A percentile compares a stretch with the other conserved stretches of the same genome.
Conservation (phyloP, 1,140 invertebrate genomes). For the Cyrtorhinus lividipennis region DNA sequence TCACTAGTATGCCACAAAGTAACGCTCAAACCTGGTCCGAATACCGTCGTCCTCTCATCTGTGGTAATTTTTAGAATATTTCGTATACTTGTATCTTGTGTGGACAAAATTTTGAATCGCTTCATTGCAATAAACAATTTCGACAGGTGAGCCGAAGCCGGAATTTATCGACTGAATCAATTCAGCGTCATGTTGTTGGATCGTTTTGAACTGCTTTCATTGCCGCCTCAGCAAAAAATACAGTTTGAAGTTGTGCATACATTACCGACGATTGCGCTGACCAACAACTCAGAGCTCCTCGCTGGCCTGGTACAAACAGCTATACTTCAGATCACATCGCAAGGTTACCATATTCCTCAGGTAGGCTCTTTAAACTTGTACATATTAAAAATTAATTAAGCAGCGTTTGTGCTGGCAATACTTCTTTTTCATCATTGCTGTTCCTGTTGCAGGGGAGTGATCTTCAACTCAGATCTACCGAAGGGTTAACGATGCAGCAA, state of each 20-base stretch:
- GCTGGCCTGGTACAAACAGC: conserved; percentile 36
- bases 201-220: conserved; percentile 46
- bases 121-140: no score
- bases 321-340: conserved; percentile 32
- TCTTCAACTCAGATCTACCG: conserved; percentile 35
- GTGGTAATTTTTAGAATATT: conserved; percentile 28
- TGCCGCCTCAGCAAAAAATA: conserved; percentile 30
- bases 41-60: conserved; percentile 46
- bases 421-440: no score
- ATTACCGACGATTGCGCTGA: conserved; percentile 30
- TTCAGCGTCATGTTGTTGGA: conserved; percentile 29
- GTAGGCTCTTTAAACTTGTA: no score
- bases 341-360: conserved; percentile 31
- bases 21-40: conserved; percentile 50
- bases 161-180: conserved; percentile 32
- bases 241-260: conserved; percentile 31
- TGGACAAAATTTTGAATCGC: background rate
- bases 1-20: conserved; percentile 40
- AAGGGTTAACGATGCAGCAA: conserved; percentile 31
- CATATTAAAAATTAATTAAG: no score
- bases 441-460: conserved; percentile 31
- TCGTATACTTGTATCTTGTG: no score
- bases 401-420: no score
- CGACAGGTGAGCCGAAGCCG: conserved; percentile 29
- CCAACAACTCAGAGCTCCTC: conserved; percentile 30